Evolutionary conservation across 2,113 vertebrate species (phyloP).

Genomic region (Camarhynchus parvulus): DNA sequence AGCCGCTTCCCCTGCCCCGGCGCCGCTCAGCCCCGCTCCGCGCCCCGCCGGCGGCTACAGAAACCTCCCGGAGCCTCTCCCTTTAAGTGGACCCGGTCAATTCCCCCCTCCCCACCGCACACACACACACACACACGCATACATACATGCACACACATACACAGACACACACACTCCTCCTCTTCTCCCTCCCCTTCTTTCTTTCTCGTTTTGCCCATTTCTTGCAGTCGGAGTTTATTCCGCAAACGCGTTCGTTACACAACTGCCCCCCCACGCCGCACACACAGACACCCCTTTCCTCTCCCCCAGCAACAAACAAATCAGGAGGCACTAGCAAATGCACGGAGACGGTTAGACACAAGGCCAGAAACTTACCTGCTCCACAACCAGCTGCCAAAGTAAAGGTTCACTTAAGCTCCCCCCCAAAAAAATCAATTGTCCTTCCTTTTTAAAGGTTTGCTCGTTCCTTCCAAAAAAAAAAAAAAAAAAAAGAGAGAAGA

Average conservation of each 20-base stretch:
- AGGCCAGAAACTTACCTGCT: slow-evolving; percentile 99
- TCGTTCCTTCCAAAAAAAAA: slow-evolving; percentile 73
- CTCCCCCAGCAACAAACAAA: slow-evolving; percentile 63
- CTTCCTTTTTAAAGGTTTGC: slow-evolving; percentile 86
- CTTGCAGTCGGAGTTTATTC: slow-evolving; percentile 75
- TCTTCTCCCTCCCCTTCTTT: slow-evolving; percentile 65
- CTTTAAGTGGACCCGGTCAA: slow-evolving; percentile 68
- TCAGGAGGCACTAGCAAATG: slow-evolving; percentile 73
- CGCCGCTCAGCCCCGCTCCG: slow-evolving; percentile 1
- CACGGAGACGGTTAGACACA: slow-evolving; percentile 78
- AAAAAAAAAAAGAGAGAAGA: not conserved
- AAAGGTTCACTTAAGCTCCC: slow-evolving; percentile 91
- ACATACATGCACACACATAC: not conserved
- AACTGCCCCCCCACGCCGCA: slow-evolving; percentile 68
- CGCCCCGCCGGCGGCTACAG: slow-evolving; percentile 23
- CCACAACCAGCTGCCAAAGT: slow-evolving; percentile 88
- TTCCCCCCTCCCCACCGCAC: slow-evolving; percentile 16
- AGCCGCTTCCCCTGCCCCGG: slow-evolving; percentile 36
- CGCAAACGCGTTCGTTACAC: slow-evolving; percentile 82
- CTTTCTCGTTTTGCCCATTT: slow-evolving; percentile 65
- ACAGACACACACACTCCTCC: slow-evolving; percentile 7
- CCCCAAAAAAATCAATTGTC: slow-evolving; percentile 86
- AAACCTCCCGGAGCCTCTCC: slow-evolving; percentile 58
- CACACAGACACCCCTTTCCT: slow-evolving; percentile 34
- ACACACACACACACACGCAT: not conserved